Evolutionary conservation across 2,113 vertebrate species (phyloP).

Genomic region (human): GRCh38 chr9:78360501-78361000

Average conservation of each 20-base stretch:
- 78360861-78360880: background rate
- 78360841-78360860: background rate
- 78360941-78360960: background rate
- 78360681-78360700: constrained; percentile 4
- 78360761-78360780: background rate
- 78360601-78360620: background rate
- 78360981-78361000: background rate
- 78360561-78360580: background rate
- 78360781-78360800: background rate
- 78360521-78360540: background rate
- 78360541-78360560: background rate
- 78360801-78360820: background rate
- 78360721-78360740: background rate
- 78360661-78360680: background rate
- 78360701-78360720: background rate
- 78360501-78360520: background rate
- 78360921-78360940: background rate
- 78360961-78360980: background rate
- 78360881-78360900: background rate
- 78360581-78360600: background rate
- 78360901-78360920: background rate
- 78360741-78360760: background rate
- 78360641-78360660: background rate
- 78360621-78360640: background rate
- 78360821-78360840: background rate